Conservation (phyloP, 2,888 invertebrate genomes). For the Axea sp. region DNA sequence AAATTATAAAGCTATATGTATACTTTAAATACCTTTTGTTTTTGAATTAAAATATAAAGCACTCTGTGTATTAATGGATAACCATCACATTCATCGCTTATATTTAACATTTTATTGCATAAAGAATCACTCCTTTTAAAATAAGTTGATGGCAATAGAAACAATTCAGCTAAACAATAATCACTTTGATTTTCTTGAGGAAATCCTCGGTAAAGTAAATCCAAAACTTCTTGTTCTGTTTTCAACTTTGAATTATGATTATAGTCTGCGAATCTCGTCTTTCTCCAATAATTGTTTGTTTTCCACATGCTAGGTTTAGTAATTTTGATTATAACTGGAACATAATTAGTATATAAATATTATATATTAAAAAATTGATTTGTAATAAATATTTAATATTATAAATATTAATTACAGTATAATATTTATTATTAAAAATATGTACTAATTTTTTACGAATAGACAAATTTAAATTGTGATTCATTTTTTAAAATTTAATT, state of each 20-base stretch:
- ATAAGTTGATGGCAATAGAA: background rate
- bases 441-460: too few species aligned
- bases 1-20: too few species aligned
- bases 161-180: conserved; percentile 36
- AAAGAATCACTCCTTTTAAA: too few species aligned
- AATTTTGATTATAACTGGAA: conserved; percentile 14
- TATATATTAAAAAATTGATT: too few species aligned
- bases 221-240: conserved; percentile 10
- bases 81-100: conserved; percentile 22
- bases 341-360: too few species aligned
- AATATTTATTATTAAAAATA: too few species aligned
- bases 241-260: background rate
- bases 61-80: conserved; percentile 42
- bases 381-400: too few species aligned
- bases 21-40: conserved; percentile 28
- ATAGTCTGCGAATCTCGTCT: background rate
- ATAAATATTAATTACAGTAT: too few species aligned
- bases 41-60: conserved; percentile 28
- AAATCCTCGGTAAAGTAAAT: conserved; percentile 29
- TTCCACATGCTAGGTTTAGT: conserved; percentile 27
- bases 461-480: too few species aligned
- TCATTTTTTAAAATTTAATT: too few species aligned
- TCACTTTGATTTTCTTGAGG: conserved; percentile 49
- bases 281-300: conserved; percentile 1
- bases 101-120: conserved; percentile 22